Evolutionary conservation across 2,797 vertebrate genomes (phyloP).

Genomic region (Odontamblyopus rebecca): DNA sequence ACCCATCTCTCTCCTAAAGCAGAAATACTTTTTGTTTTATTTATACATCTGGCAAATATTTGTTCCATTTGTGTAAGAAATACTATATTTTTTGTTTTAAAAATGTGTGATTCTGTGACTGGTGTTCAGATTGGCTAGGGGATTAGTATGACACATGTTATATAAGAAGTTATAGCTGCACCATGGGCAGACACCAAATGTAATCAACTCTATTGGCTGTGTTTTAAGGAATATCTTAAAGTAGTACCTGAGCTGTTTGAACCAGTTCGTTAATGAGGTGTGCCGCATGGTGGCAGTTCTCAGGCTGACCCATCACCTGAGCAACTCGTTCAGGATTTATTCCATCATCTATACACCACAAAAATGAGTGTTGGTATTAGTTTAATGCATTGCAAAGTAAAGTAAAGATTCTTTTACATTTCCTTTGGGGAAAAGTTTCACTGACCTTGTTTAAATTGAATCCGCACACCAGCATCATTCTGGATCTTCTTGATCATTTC

Average conservation of each 20-base stretch:
- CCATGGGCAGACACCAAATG: too few species aligned
- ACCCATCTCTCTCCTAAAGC: conserved; percentile 90
- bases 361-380: background rate
- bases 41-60: too few species aligned
- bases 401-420: background rate
- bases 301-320: conserved; percentile 95
- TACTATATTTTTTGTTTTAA: too few species aligned
- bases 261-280: conserved; percentile 96
- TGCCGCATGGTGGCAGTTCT: conserved; percentile 94
- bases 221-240: too few species aligned
- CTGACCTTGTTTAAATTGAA: conserved; percentile 97
- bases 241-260: conserved; percentile 90
- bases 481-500: conserved; percentile 99
- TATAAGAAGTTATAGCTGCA: too few species aligned
- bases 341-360: conserved; percentile 86
- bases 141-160: too few species aligned
- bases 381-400: background rate
- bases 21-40: background rate
- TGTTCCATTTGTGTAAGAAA: too few species aligned
- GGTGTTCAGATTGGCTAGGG: too few species aligned
- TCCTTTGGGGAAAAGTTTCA: background rate
- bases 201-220: too few species aligned
- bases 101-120: too few species aligned
- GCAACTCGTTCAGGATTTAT: conserved; percentile 92
- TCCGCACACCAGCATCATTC: conserved; percentile 95